Percentiles rank a stretch among this genome's conserved stretches.
phyloP scores from a whole-genome alignment of 2,113 vertebrate genomes.

The Isichthys henryi region DNA sequence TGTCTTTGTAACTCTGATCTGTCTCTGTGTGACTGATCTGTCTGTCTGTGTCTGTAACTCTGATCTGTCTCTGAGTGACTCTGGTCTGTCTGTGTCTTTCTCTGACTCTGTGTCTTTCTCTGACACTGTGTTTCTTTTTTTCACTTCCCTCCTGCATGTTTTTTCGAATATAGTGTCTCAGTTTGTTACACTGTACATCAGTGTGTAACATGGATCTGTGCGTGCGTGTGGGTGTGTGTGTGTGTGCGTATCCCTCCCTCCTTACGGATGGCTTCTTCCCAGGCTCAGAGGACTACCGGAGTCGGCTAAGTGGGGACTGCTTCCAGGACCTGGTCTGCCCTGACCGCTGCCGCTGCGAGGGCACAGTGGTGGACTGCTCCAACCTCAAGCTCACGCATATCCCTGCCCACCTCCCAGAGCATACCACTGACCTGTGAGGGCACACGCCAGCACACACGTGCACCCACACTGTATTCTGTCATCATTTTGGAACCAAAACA shows the following conservation, averaged over 20 bases:
- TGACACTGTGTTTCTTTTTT: not conserved
- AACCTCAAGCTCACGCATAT: slow-evolving; percentile 82
- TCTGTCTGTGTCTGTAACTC: not conserved
- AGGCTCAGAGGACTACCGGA: slow-evolving; percentile 92
- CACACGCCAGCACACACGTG: not conserved
- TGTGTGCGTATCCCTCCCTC: not conserved
- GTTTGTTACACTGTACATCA: not conserved
- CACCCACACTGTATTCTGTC: not conserved
- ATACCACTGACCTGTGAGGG: slow-evolving; percentile 87
- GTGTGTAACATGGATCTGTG: not conserved
- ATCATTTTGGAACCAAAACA: not conserved
- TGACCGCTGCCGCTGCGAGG: slow-evolving; percentile 88
- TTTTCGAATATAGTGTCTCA: not conserved
- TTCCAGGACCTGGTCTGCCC: slow-evolving; percentile 94
- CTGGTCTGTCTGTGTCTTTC: not conserved
- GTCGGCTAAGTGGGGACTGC: slow-evolving; percentile 81
- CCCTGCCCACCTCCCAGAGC: slow-evolving; percentile 81
- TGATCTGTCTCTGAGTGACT: not conserved
- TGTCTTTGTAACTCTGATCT: not conserved
- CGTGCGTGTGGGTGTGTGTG: not conserved
- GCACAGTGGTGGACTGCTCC: slow-evolving; percentile 89
- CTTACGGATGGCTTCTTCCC: slow-evolving; percentile 11
- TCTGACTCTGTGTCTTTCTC: not conserved
- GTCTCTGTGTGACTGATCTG: not conserved
- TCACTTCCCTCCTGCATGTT: not conserved